phyloP scores from a whole-genome alignment of 2,888 invertebrate genomes.

The Rhopalosiphum nymphaeae region DNA sequence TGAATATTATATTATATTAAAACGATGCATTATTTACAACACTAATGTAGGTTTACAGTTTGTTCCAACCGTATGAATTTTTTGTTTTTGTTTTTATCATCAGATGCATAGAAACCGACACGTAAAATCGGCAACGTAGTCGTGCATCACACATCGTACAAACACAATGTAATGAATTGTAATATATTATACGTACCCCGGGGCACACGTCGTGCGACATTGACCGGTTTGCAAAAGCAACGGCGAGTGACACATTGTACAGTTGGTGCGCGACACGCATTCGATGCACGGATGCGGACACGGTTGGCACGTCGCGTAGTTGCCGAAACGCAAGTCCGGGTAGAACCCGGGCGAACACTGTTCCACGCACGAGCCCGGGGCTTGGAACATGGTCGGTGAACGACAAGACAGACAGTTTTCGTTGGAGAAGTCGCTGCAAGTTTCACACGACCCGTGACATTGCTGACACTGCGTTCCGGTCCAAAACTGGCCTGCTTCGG shows the following conservation, averaged over 20 bases:
- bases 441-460: conserved; percentile 84
- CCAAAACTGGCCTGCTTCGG: conserved; percentile 78
- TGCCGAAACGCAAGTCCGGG: conserved; percentile 65
- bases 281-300: conserved; percentile 85
- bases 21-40: too few species aligned
- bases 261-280: conserved; percentile 84
- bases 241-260: conserved; percentile 83
- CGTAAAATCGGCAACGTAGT: background rate
- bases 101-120: too few species aligned
- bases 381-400: conserved; percentile 79
- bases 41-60: background rate
- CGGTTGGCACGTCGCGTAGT: conserved; percentile 75
- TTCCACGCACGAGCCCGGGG: conserved; percentile 81
- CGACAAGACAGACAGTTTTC: conserved; percentile 80
- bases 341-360: conserved; percentile 83
- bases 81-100: background rate
- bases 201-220: conserved; percentile 84
- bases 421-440: conserved; percentile 84
- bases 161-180: too few species aligned
- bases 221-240: conserved; percentile 86
- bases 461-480: conserved; percentile 79
- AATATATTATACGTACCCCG: conserved; percentile 72
- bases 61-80: background rate
- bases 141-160: background rate
- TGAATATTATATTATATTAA: background rate